Evolutionary conservation across 2,113 vertebrate species (phyloP).

Genomic region (Rhea pennata): DNA sequence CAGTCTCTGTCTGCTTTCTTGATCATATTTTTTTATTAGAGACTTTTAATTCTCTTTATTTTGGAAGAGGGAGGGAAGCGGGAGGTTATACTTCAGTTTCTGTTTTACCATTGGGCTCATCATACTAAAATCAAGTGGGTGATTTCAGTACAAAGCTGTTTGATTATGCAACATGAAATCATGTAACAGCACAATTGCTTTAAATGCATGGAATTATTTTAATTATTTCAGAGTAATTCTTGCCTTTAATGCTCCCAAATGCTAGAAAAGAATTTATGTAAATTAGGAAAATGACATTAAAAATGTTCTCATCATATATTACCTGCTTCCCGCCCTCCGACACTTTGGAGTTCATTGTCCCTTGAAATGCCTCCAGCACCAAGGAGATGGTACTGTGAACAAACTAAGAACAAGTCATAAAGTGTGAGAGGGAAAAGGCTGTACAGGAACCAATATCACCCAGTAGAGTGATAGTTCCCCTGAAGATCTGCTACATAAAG

Average conservation of each 20-base stretch:
- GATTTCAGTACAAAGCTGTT: conserved; percentile 42
- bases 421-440: not conserved
- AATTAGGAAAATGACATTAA: not conserved
- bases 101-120: conserved; percentile 53
- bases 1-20: not conserved
- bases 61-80: conserved; percentile 39
- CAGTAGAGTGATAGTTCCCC: not conserved
- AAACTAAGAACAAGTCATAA: not conserved
- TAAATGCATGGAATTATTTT: conserved; percentile 44
- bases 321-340: not conserved
- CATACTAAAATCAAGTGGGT: conserved; percentile 38
- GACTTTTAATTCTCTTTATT: not conserved
- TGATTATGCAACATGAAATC: conserved; percentile 48
- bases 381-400: not conserved
- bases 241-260: not conserved
- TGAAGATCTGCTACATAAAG: not conserved
- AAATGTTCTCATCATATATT: not conserved
- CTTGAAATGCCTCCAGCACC: not conserved
- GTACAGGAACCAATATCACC: not conserved
- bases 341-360: not conserved
- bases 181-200: conserved; percentile 31
- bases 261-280: not conserved
- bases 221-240: not conserved
- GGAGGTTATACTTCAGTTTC: conserved; percentile 35
- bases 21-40: not conserved